Base-by-base conservation (phyloP, 2,888 invertebrate genomes). In the Trypoxylon attenuatum region DNA sequence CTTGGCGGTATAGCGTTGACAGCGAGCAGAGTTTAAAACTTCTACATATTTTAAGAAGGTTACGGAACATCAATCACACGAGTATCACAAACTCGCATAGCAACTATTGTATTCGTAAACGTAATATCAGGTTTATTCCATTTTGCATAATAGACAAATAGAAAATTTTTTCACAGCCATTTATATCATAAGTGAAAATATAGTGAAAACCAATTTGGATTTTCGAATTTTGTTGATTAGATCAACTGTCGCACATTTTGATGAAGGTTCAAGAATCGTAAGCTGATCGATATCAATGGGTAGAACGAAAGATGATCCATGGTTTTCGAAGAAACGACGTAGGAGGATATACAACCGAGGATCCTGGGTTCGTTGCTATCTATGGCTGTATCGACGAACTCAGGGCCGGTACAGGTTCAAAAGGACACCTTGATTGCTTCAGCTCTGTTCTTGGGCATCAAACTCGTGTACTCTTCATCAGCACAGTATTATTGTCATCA, bases 341-440 rank as follows among this genome's bases (percentile, higher is more conserved):
- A 71, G 77, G 60, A 58, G 73, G 78, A 78, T 78, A 83, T 83
- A 84, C n/a, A n/a, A 80, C 81, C 69, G 79, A 76, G 76, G 81
- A 82, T n/a, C 59, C 66, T 69, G 67, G 80, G 77, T 60, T 62
- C 69, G 67, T 58, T 74, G 56, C 76, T 79, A 79, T 80, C 81
- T 70, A 82, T 84, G 82, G 82, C 85, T 60, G 84, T 82, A 72
- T 82, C 82, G 63, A 79, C 77, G 70, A 73, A 78, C 50, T 46
- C 70, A 72, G 69, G 73, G 80, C 80, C 73, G 27, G 53, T 78
- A 57, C 78, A 81, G 76, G 77, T 82, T 79, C 81, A 75, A 38
- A 68, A 78, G 67, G 84, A 81, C 88, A 88, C 74, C 88, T 86
- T 70, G 88, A 82, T 81, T 87, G 88, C 67, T 87, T 88, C 71